Evolutionary conservation across 2,888 invertebrate species (phyloP), one percentile per base, ranked within the genome.

Genomic region (Nudaria mundana): DNA sequence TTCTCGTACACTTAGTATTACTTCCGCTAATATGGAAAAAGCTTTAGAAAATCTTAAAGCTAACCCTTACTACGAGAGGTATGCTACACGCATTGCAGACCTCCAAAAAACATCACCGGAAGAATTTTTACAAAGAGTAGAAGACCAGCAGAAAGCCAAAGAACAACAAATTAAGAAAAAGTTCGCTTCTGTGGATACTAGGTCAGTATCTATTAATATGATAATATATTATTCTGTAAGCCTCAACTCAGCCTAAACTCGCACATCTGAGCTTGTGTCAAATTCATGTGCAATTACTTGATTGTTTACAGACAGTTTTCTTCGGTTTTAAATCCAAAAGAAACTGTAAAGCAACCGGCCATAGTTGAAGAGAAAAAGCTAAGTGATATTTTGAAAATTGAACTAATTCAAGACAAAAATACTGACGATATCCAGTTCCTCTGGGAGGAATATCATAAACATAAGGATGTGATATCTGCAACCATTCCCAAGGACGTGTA

Each of bases 11-110:
- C 76, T 90, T 47, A 80, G 70, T 66, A 83, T 82, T 20, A 79
- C 89, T 20, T 52, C 79, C 24, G 46, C 56, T 10, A 83, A 68
- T 31, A 70, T 78, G 56, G 83, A 90, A 54, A 89, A 91, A 55
- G 85, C 86, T 11, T 41, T 91, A 33, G 91, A 91, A 48, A 88
- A 91, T 50, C 67, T 92, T 42, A 83, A 91, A 68, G 77, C 71
- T 3, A 97, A 96, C 81, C 95, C 96, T 0, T 96, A 93, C 69
- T 96, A 89, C 63, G 93, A 93, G 11, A 97, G 96, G 66, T 97
- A 97, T 80, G 93, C 95, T 0, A 79, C 90, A 1, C 95, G 95
- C 72, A 94, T 97, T 49, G 91, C 94, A 0, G 85, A 91, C 44
- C 70, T 95, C 12, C 95, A 95, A 70, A 85, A 94, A 73, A 92